These are phyloP conservation scores for Isotomurus palustris DNA, from an alignment of 2,888 invertebrate genomes.

Conservation along the genomic window DNA sequence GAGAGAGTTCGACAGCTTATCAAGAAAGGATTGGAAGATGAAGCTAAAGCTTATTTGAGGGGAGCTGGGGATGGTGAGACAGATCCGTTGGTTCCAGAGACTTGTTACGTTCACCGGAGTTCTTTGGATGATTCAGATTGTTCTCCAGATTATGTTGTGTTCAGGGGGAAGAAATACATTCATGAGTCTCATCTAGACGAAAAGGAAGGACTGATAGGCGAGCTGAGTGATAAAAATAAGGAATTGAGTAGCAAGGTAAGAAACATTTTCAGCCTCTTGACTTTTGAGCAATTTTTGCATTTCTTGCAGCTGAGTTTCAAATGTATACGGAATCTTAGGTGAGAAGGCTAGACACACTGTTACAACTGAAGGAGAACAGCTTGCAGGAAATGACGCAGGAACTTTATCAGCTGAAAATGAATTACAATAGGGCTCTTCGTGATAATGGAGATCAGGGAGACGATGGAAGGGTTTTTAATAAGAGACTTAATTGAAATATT, in stretches of 20 bases:
- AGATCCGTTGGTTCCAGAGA: background rate
- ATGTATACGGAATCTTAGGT: slow-evolving; percentile 15
- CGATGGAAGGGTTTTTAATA: too few relatives aligned
- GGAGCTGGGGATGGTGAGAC: slow-evolving; percentile 13
- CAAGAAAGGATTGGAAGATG: slow-evolving; percentile 17
- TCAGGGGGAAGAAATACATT: slow-evolving; percentile 25
- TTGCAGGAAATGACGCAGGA: slow-evolving; percentile 30
- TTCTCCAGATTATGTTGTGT: slow-evolving; percentile 33
- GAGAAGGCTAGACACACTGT: slow-evolving; percentile 30
- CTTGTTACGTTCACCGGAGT: slow-evolving; percentile 14
- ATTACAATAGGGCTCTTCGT: too few relatives aligned
- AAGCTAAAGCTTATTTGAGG: slow-evolving; percentile 2
- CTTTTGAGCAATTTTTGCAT: background rate
- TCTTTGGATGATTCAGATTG: slow-evolving; percentile 25
- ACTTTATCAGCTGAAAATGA: slow-evolving; percentile 19
- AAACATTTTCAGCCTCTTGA: background rate
- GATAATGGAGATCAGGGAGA: too few relatives aligned
- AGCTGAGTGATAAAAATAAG: slow-evolving; percentile 25
- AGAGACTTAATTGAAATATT: too few relatives aligned
- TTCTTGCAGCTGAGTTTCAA: background rate
- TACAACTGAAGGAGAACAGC: slow-evolving; percentile 32
- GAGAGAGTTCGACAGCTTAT: slow-evolving; percentile 14
- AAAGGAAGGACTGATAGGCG: slow-evolving; percentile 9
- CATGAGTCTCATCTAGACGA: slow-evolving; percentile 20
- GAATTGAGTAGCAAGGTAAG: slow-evolving; percentile 31